Conservation (phyloP, 1,140 invertebrate species). For the Halictus rubicundus region DNA sequence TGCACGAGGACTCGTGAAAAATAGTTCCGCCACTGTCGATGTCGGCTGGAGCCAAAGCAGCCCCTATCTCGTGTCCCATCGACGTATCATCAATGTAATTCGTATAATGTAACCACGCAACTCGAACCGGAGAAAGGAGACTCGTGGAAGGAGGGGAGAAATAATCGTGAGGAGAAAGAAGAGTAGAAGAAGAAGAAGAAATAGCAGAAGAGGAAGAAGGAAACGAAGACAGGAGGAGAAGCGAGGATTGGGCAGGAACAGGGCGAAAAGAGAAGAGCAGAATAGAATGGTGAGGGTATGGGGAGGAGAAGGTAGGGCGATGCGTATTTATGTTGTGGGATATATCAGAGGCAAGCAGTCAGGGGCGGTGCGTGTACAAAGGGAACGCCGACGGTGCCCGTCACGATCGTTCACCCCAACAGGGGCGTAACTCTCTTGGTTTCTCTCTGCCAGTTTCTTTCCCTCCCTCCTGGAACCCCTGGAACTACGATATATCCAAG, state of each 20-base stretch:
- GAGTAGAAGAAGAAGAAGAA: too few relatives aligned
- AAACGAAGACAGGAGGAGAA: not conserved
- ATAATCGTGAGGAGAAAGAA: conserved; percentile 2
- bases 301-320: conserved; percentile 5
- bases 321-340: conserved; percentile 52
- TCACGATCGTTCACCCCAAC: conserved; percentile 67
- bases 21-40: conserved; percentile 57
- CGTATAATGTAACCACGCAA: conserved; percentile 67
- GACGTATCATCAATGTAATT: conserved; percentile 68
- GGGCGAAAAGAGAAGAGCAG: not conserved
- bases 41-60: conserved; percentile 40
- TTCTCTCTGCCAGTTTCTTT: conserved; percentile 3
- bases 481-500: conserved; percentile 30
- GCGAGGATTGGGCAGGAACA: not conserved
- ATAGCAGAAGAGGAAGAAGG: too few relatives aligned
- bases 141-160: not conserved
- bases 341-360: conserved; percentile 54
- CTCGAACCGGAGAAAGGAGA: conserved; percentile 20
- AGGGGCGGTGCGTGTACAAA: conserved; percentile 65
- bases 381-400: conserved; percentile 65
- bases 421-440: conserved; percentile 56
- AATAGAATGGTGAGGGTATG: not conserved
- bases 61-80: conserved; percentile 66
- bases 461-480: conserved; percentile 51
- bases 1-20: conserved; percentile 50